Base-by-base conservation (phyloP, 1,140 invertebrate genomes). In the Drosophila bocqueti region DNA sequence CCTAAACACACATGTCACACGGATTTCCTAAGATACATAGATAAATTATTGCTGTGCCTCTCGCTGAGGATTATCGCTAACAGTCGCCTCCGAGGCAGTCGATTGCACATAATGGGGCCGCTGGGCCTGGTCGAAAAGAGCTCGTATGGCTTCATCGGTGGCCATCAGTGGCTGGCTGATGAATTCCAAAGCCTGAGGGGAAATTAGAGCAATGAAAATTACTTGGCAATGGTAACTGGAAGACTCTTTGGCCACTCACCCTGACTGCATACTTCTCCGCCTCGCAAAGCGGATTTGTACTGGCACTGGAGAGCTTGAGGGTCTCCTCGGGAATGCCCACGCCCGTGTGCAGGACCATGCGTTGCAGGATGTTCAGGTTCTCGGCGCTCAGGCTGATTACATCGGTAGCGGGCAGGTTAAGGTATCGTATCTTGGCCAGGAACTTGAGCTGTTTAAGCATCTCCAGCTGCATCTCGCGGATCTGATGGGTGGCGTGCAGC, bases 401-500 rank as follows among this genome's bases (percentile, higher is more conserved):
- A 91, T 94, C 94, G 6, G 90, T 91, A 16, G 89, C 79, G 63
- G 93, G 93, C 46, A 92, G 69, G 81, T 90, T 90, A 7, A 92
- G 72, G 65, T 79, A 83, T 13, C 85, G 91, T 52, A 89, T 79
- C 64, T 91, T 89, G 31, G 92, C 87, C 34, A 93, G 40, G 71
- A 90, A 92, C 91, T 93, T 93, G 31, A 95, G 91, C 79, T 94
- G 96, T 93, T 94, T 96, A 75, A 96, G 96, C 34, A 95, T 96
- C 75, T 95, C 96, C 6, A 96, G 91, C 47, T 96, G 94, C 76
- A 95, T 95, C 65, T 96, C 95, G 18, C 96, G 94, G 46, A 96
- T 93, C 93, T 95, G 94, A 77, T 94, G 95, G 24, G 95, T 94
- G 85, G 97, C 96, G 87, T 97, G 96, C 29, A 98, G 92, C 52